Percentiles rank a stretch among this genome's conserved stretches.
Conservation (phyloP, 64 coral and sea anemone genomes). For the Catalaphyllia jardinei region DNA sequence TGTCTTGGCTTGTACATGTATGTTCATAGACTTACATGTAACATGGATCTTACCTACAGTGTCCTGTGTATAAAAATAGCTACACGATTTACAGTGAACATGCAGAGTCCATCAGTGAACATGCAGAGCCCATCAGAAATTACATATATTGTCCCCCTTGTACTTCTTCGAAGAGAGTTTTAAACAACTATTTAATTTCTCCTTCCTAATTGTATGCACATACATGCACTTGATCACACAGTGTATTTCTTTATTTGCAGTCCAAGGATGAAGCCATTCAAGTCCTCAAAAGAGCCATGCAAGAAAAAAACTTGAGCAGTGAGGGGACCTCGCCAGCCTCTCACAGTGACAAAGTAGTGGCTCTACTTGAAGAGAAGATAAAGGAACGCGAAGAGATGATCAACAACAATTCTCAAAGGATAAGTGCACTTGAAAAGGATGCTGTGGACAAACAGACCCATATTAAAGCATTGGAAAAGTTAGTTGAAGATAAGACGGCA, state of each 20-base stretch:
- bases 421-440: constrained; percentile 33
- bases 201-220: too few species aligned
- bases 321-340: constrained; percentile 48
- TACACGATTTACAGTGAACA: too few species aligned
- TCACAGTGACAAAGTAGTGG: constrained; percentile 68
- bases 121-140: too few species aligned
- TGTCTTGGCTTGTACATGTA: too few species aligned
- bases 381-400: constrained; percentile 79
- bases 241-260: constrained; percentile 29
- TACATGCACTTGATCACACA: too few species aligned
- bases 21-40: too few species aligned
- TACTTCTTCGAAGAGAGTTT: too few species aligned
- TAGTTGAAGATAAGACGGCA: not conserved
- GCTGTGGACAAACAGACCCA: constrained; percentile 4
- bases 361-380: constrained; percentile 80
- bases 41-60: too few species aligned
- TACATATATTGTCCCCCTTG: too few species aligned
- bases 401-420: constrained; percentile 15
- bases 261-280: constrained; percentile 97
- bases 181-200: too few species aligned
- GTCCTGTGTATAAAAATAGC: too few species aligned
- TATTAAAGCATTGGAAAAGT: constrained; percentile 20
- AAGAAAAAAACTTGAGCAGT: constrained; percentile 83
- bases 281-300: constrained; percentile 91
- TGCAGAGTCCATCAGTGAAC: too few species aligned